Base-by-base conservation (phyloP, 2,888 invertebrate genomes). In the Sceliomorpha sp. region DNA sequence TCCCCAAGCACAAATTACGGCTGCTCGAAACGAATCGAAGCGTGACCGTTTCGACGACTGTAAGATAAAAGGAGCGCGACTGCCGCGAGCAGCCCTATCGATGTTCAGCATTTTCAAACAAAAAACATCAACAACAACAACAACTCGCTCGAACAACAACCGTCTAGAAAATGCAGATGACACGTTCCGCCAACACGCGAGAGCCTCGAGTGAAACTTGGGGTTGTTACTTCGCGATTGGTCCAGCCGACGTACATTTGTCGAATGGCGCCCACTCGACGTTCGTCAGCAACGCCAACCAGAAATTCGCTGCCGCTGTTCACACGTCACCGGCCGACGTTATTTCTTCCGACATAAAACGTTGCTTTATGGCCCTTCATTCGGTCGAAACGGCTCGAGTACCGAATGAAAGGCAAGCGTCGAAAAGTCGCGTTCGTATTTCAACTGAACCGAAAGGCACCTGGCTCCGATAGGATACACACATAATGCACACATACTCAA, bases 1-100 rank as follows among this genome's bases (percentile, higher is more conserved):
- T 83, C 74, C 62, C 73, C 68, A 77, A 79, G 77, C 78, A 70
- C 78, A 75, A 82, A 83, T 80, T 83, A 74, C 75, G 60, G 45
- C 66, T 63, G 13, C 58, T 10, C 36, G 36, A 79, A 75, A 75
- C 71, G 75, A 73, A 75, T 72, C 75, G 74, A 76, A 75, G 76
- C 70, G 69, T 68, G 73, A 70, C 66, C 74, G 47, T 55, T 66
- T 40, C 45, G 55, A 45, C 53, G 36, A 37, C 66, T 29, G 2
- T 5, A 9, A 36, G 15, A 15, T 1, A 36, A 8, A 15, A 8
- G 36, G 13, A 2, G n/a, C 1, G 42, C 8, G 6, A 20, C 29
- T 2, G 6, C n/a, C 29, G n/a, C 29, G 29, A 7, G n/a, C n/a
- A n/a, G 29, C 29, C n/a, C n/a, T n/a, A n/a, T 29, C 37, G 14